These are phyloP conservation scores for Ctena decussata DNA, from an alignment of 2,888 invertebrate species.

Conservation along the genomic window DNA sequence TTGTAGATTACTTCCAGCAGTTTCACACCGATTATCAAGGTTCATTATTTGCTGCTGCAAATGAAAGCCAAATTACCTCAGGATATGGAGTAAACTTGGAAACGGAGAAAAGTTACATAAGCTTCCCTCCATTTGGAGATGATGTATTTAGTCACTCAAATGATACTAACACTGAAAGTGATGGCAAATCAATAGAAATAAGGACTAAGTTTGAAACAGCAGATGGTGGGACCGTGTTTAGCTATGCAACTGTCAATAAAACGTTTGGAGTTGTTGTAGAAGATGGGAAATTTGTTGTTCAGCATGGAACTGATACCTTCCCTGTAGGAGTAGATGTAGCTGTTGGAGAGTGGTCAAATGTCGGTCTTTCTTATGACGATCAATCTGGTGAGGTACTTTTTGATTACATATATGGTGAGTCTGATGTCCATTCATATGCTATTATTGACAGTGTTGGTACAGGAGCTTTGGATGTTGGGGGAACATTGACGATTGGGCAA, in stretches of 20 bases:
- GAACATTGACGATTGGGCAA: constrained; percentile 34
- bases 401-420: constrained; percentile 34
- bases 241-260: constrained; percentile 37
- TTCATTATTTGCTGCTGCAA: constrained; percentile 24
- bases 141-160: constrained; percentile 16
- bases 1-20: constrained; percentile 9
- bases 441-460: neutral
- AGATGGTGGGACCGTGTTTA: constrained; percentile 39
- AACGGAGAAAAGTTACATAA: constrained; percentile 23
- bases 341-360: constrained; percentile 67
- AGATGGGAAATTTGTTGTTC: constrained; percentile 37
- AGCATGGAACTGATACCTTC: constrained; percentile 41
- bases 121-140: constrained; percentile 22
- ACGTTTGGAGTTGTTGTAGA: constrained; percentile 52
- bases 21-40: constrained; percentile 26
- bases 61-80: constrained; percentile 36
- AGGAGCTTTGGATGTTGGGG: neutral
- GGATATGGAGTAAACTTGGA: constrained; percentile 40
- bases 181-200: constrained; percentile 32
- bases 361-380: constrained; percentile 54
- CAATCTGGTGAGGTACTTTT: constrained; percentile 35
- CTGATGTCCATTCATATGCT: neutral
- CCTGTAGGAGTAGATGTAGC: constrained; percentile 57
- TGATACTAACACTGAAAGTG: neutral
- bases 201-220: constrained; percentile 39